Conservation (phyloP, 2,888 invertebrate species). For the Kuschelorhynchus macadamiae region DNA sequence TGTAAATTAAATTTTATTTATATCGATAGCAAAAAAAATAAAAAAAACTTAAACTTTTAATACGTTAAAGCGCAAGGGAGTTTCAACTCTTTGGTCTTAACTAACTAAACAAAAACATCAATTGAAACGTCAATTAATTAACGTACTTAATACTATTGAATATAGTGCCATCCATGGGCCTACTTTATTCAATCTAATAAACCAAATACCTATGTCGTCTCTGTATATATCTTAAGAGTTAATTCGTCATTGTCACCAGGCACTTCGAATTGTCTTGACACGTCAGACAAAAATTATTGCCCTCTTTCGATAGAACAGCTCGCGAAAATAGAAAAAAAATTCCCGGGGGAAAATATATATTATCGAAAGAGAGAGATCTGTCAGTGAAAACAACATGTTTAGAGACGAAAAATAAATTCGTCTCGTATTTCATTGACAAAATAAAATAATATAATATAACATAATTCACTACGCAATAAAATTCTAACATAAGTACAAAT, state of each 20-base stretch:
- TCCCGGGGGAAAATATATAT: slow-evolving; percentile 34
- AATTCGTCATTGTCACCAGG: slow-evolving; percentile 60
- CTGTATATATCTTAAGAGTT: slow-evolving; percentile 52
- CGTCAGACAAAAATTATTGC: slow-evolving; percentile 53
- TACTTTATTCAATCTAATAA: neutral
- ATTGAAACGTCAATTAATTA: too few species aligned
- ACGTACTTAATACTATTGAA: too few species aligned
- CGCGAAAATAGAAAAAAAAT: slow-evolving; percentile 48
- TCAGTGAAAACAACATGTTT: slow-evolving; percentile 32
- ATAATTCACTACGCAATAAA: too few species aligned
- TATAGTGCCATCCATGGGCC: too few species aligned
- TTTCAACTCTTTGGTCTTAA: too few species aligned
- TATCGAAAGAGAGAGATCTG: slow-evolving; percentile 35
- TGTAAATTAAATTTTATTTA: too few species aligned
- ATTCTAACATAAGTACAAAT: too few species aligned
- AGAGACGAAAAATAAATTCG: slow-evolving; percentile 25
- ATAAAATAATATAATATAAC: too few species aligned
- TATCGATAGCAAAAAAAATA: too few species aligned
- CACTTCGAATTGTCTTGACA: slow-evolving; percentile 59
- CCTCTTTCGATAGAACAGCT: slow-evolving; percentile 46
- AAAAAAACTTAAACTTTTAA: too few species aligned
- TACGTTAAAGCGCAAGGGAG: too few species aligned
- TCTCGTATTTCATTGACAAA: slow-evolving; percentile 24
- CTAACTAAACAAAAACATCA: too few species aligned
- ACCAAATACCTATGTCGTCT: neutral